Evolutionary conservation across 2,797 vertebrate genomes (phyloP), one percentile per base, ranked within the genome.

Genomic region (Coregonus sp.): DNA sequence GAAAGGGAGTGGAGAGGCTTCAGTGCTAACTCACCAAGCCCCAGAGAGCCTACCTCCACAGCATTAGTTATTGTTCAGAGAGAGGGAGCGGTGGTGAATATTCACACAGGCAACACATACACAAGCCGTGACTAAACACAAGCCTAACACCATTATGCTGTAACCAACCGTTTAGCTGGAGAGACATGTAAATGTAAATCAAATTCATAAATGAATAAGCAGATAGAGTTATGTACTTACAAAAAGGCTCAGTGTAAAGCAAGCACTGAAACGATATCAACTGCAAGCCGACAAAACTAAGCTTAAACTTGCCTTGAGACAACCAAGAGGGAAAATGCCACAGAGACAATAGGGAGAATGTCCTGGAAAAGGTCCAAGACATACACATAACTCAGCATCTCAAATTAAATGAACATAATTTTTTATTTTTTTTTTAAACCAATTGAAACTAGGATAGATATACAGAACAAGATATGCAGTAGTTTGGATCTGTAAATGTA

Each of bases 111-210:
- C 52, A 72, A 59, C 70, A 59, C 69, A 67, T 31, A 81, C 40
- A 47, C 40, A 7, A 2, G 50, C 75, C 73, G 35, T 56, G 72
- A 75, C 61, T 40, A 70, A 79, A 81, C 77, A 78, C n/a, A 33
- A 40, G 0, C n/a, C 66, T 69, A 67, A 86, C 74, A 81, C 74
- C 83, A 86, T 70, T 75, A 20, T 4, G 16, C 70, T 79, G 75
- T 82, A 78, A 81, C 80, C 63, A 75, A 20, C 5, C 51, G 14
- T 68, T 5, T 33, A 16, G 31, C 66, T 35, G 33, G 14, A 35
- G 35, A 37, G 67, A 11, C 14, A 37, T 69, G 15, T 9, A 31
- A 33, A 37, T 69, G 15, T 18, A 3, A 68, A 35, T 54, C 52
- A 54, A 54, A 54, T 54, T 15, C 52, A 54, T 18, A 18, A 33